Evolutionary conservation across 1,140 invertebrate genomes (phyloP), one percentile per base, ranked within the genome.

Genomic region (Lysiphlebus fabarum): DNA sequence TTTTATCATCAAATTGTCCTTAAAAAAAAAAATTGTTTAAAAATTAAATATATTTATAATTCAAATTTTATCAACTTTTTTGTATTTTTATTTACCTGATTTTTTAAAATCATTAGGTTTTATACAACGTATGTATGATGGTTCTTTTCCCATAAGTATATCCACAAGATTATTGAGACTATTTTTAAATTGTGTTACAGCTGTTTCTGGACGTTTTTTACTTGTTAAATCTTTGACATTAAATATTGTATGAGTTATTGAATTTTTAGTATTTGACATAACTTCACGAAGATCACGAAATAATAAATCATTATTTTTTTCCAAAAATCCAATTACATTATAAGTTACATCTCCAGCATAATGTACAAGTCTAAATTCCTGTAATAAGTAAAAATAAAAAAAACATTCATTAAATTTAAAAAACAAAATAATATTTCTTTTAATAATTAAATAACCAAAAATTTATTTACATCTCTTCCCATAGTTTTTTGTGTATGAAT

Each of bases 261-360:
- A 70, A 71, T 95, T 93, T 3, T 79, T 83, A 1, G 90, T 87
- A 61, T 85, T 76, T 17, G 85, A 85, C 87, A 95, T 93, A 0
- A 88, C 85, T 71, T 89, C 87, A 66, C 92, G 87, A 5, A 96
- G 80, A 80, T 96, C 93, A 44, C 93, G 77, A 81, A 91, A 96
- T 5, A 96, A 78, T 40, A 95, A 78, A 73, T 96, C 94, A 73
- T 96, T 96, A 78, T 96, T 96, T 79, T 96, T 96, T 71, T 96
- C 93, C n/a, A 96, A 75, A 77, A 96, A 96, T 0, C 91, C 90
- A 58, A 85, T 83, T 0, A 95, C 86, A 63, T 86, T 90, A 80
- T 96, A 96, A 0, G 90, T 93, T 4, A 96, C 93, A 69, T 92
- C 89, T 5, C 93, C 93, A 34, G 93, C 93, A 78, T 96, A 96